Conservation (phyloP, 2,797 vertebrate genomes). For the Pelochelys cantorii region DNA sequence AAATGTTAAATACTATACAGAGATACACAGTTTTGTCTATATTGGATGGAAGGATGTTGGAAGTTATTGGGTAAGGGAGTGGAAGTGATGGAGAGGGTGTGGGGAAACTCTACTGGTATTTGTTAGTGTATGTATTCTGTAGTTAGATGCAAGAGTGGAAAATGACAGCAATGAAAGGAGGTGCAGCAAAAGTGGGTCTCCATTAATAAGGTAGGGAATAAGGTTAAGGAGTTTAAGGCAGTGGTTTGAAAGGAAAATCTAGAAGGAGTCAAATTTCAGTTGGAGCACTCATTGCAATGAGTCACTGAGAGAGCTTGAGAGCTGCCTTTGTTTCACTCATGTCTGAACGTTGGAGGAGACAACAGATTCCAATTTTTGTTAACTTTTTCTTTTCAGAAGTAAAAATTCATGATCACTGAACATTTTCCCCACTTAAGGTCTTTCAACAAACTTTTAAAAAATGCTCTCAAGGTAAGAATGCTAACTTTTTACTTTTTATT, state of each 20-base stretch:
- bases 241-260: slow-evolving; percentile 78
- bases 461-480: slow-evolving; percentile 75
- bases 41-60: neutral
- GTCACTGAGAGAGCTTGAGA: slow-evolving; percentile 83
- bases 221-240: slow-evolving; percentile 73
- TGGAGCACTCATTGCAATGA: slow-evolving; percentile 80
- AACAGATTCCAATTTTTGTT: slow-evolving; percentile 60
- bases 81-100: neutral
- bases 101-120: neutral
- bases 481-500: neutral
- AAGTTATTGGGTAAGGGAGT: neutral
- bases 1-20: neutral
- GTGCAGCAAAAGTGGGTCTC: neutral
- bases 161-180: fast-evolving
- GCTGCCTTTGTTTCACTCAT: slow-evolving; percentile 90
- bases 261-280: slow-evolving; percentile 89
- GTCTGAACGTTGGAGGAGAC: slow-evolving; percentile 73
- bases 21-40: neutral
- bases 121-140: neutral
- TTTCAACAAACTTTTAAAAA: slow-evolving; percentile 50
- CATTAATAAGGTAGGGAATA: slow-evolving; percentile 36
- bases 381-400: slow-evolving; percentile 47
- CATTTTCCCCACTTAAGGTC: slow-evolving; percentile 5
- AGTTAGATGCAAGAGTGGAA: neutral
- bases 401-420: slow-evolving; percentile 34